phyloP scores from a whole-genome alignment of 2,113 vertebrate genomes.

The Scalopus aquaticus region DNA sequence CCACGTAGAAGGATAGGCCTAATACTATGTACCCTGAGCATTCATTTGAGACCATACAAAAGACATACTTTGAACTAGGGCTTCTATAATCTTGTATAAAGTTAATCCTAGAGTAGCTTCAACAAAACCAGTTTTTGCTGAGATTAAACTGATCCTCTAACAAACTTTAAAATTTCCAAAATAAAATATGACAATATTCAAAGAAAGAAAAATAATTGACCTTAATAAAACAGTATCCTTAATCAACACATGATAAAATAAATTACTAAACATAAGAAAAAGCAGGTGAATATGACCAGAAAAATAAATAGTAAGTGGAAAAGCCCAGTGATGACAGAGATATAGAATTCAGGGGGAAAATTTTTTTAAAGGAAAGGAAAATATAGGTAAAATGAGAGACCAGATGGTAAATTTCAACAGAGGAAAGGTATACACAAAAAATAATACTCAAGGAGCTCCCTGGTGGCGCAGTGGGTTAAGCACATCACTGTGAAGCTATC shows the following conservation, averaged over 20 bases:
- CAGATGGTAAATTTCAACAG: neutral
- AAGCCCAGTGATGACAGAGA: neutral
- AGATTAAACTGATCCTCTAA: neutral
- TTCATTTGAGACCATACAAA: neutral
- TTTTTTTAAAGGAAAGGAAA: conserved; percentile 1
- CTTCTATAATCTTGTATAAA: neutral
- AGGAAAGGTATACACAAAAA: neutral
- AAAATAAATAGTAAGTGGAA: neutral
- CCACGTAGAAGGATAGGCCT: neutral
- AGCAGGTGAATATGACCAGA: neutral
- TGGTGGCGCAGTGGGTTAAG: no score
- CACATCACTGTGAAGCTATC: no score
- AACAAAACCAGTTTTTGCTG: neutral
- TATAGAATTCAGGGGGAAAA: neutral
- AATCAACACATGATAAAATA: neutral
- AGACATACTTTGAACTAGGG: neutral
- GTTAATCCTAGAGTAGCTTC: neutral
- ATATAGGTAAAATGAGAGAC: neutral
- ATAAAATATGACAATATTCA: neutral
- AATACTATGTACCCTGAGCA: neutral
- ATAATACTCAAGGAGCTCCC: no score
- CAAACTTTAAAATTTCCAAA: neutral
- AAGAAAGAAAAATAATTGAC: neutral
- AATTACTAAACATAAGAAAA: conserved; percentile 3
- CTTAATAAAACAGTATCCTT: neutral